Base-by-base conservation (phyloP, 2,888 invertebrate genomes). In the Papilio gigon region DNA sequence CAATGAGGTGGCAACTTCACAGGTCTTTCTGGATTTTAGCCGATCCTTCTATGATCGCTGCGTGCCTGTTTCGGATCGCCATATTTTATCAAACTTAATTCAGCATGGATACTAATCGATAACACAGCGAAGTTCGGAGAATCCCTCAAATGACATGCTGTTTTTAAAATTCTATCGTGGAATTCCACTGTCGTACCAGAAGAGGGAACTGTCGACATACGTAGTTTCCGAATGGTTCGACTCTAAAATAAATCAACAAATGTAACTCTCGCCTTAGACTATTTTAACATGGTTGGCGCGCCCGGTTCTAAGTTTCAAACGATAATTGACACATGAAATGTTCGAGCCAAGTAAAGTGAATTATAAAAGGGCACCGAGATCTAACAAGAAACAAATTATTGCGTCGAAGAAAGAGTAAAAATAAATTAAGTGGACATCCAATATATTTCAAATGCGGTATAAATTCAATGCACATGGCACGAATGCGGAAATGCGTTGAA, bases 401-500 rank as follows among this genome's bases (percentile, higher is more conserved):
- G 17, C 20, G 0, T 2, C 25, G 20, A 14, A 25, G 20, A 14
- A n/a, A 33, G 25, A 5, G 40, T 20, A 37, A 63, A 62, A 50
- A 69, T 69, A 65, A 58, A 62, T 66, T 58, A 70, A 47, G 47
- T 14, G 8, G 30, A 20, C 44, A 12, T 8, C 20, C 58, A 70
- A 56, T 65, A 66, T 71, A 70, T 71, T 50, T 68, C 14, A 74
- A 58, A 56, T 81, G 69, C 12, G 71, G 76, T 81, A 78, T 25
- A 72, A 74, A 27, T 69, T 71, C 76, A 74, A 71, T 77, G 80
- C 78, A 80, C 78, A 80, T 78, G 78, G 79, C 78, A 80, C 78
- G 78, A 76, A 81, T 78, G 80, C 86, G 87, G 88, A 87, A 84
- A 85, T 87, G 85, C 86, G 84, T 68, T 17, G 33, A 65, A 61